Percentiles rank a stretch among this genome's conserved stretches.
Evolutionary conservation across 2,113 vertebrate species (phyloP).

Genomic region (Nothocercus julius): DNA sequence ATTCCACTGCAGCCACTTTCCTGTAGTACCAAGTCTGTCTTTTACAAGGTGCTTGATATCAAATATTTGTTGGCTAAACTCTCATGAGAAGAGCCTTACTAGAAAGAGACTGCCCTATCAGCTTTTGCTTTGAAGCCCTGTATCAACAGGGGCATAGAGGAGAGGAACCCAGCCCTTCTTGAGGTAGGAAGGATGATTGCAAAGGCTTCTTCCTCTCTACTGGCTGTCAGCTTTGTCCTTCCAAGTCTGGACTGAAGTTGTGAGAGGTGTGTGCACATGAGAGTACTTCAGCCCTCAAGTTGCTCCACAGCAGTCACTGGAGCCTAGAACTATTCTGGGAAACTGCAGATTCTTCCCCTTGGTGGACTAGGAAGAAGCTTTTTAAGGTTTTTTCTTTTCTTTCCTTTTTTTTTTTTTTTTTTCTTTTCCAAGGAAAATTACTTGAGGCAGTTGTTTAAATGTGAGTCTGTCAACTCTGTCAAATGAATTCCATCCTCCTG

Average conservation of each 20-base stretch:
- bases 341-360: slow-evolving; percentile 18
- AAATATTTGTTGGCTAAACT: slow-evolving; percentile 15
- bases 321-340: slow-evolving; percentile 17
- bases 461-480: not conserved
- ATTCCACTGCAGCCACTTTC: not conserved
- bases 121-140: slow-evolving; percentile 21
- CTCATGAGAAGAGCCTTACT: not conserved
- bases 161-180: not conserved
- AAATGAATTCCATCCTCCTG: not conserved
- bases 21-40: not conserved
- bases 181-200: not conserved
- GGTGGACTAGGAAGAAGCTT: not conserved
- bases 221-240: not conserved
- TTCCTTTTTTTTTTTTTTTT: not conserved
- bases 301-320: not conserved
- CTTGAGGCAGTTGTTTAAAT: slow-evolving; percentile 19
- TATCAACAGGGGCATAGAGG: not conserved
- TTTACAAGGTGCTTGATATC: not conserved
- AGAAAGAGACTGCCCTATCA: slow-evolving; percentile 10
- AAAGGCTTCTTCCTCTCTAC: slow-evolving; percentile 26
- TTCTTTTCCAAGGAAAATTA: not conserved
- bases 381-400: too few relatives aligned
- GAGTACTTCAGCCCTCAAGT: not conserved
- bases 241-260: not conserved
- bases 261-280: not conserved